These are phyloP conservation scores for Poecile montanus DNA, from an alignment of 2,797 vertebrate genomes.

Conservation along the genomic window DNA sequence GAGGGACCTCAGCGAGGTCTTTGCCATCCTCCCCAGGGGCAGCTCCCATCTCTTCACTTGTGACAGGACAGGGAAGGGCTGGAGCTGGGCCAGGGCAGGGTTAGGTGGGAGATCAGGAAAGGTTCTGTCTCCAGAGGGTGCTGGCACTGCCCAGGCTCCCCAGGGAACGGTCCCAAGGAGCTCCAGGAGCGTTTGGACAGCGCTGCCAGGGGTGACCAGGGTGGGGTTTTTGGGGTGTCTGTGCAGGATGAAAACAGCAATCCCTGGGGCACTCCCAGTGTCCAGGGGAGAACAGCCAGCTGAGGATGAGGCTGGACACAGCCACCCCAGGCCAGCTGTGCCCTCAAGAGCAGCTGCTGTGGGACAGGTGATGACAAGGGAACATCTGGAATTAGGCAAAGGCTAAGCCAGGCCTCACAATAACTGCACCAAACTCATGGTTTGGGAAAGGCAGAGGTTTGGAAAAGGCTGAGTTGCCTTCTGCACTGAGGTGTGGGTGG, in stretches of 20 bases:
- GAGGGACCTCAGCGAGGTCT: background rate
- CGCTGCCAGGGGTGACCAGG: accelerated
- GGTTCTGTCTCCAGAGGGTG: background rate
- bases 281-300: background rate
- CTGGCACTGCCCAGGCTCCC: background rate
- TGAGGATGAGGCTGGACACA: background rate
- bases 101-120: accelerated
- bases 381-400: background rate
- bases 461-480: background rate
- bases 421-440: background rate
- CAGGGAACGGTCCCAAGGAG: background rate
- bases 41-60: background rate
- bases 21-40: background rate
- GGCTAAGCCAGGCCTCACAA: background rate
- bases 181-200: accelerated
- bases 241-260: background rate
- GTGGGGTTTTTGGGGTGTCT: accelerated
- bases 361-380: background rate
- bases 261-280: background rate
- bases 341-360: background rate
- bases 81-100: accelerated
- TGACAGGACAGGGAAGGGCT: background rate
- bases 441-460: background rate
- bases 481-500: background rate
- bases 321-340: background rate